A percentile compares a stretch with the other conserved stretches of the same genome.
phyloP scores from a whole-genome alignment of 2,888 invertebrate genomes.

The Pseudolycoriella hygida region DNA sequence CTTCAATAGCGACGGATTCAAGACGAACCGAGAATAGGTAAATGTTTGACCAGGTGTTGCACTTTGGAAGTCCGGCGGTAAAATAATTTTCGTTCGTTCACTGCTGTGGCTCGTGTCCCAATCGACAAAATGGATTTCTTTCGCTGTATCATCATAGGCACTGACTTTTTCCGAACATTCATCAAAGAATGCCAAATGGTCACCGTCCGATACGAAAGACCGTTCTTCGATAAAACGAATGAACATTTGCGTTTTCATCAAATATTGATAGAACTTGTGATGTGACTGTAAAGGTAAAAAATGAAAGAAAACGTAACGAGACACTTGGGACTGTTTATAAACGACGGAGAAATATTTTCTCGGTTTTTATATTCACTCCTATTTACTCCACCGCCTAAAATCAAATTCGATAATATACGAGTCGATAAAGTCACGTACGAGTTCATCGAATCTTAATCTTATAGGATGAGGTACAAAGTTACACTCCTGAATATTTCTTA shows the following conservation, averaged over 20 bases:
- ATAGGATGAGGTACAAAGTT: too few relatives aligned
- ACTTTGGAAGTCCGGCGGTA: conserved; percentile 64
- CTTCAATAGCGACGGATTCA: conserved; percentile 40
- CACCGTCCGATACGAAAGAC: conserved; percentile 94
- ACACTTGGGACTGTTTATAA: too few relatives aligned
- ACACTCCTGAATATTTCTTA: too few relatives aligned
- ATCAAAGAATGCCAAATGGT: conserved; percentile 90
- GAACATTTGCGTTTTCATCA: conserved; percentile 94
- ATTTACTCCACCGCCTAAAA: too few relatives aligned
- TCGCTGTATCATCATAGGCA: conserved; percentile 32
- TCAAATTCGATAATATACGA: too few relatives aligned
- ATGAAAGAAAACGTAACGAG: not conserved
- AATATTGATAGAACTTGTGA: conserved; percentile 71
- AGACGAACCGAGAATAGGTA: conserved; percentile 40
- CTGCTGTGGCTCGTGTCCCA: conserved; percentile 59
- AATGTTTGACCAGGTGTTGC: conserved; percentile 21
- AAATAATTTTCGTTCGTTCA: conserved; percentile 86
- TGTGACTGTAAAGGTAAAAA: conserved; percentile 34
- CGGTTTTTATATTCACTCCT: too few relatives aligned
- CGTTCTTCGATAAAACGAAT: conserved; percentile 96
- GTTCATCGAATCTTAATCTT: too few relatives aligned
- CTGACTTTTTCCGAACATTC: conserved; percentile 78
- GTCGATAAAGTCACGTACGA: too few relatives aligned
- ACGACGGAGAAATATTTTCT: too few relatives aligned
- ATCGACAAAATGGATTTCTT: conserved; percentile 55